Percentiles rank a stretch among this genome's conserved stretches.
These are phyloP conservation scores for Origma solitaria DNA, from an alignment of 2,113 vertebrate species.

Conservation along the genomic window DNA sequence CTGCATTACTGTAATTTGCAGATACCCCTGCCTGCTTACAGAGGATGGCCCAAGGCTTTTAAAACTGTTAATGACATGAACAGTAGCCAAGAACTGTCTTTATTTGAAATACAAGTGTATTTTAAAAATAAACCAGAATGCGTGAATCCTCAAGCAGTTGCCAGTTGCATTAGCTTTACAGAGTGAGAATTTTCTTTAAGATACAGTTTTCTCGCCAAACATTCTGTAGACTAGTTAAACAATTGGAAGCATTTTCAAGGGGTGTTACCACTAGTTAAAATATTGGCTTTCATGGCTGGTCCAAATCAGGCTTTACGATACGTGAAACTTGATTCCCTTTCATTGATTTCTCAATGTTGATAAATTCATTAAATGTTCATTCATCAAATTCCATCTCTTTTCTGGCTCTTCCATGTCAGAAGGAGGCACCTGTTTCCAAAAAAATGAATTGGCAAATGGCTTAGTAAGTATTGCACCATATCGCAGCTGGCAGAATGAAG, in stretches of 20 bases:
- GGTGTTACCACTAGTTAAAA: not conserved
- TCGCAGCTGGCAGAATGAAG: not conserved
- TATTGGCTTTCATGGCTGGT: not conserved
- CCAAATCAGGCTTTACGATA: not conserved
- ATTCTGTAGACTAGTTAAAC: not conserved
- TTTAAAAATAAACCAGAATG: not conserved
- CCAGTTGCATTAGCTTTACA: not conserved
- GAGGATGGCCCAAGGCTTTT: not conserved
- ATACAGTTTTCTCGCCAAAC: not conserved
- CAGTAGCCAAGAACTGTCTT: slow-evolving; percentile 20
- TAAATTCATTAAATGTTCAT: not conserved
- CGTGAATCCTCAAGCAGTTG: not conserved
- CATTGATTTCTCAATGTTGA: not conserved
- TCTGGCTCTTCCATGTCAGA: not conserved
- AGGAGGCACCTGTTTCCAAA: not conserved
- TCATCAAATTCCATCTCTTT: not conserved
- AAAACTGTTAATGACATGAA: slow-evolving; percentile 24
- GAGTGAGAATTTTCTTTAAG: not conserved
- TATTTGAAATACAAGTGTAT: not conserved
- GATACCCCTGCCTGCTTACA: not conserved
- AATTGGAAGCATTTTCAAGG: not conserved
- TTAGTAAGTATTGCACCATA: not conserved
- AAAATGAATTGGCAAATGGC: not conserved
- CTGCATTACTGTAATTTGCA: slow-evolving; percentile 33
- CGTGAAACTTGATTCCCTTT: not conserved